Evolutionary conservation across 2,113 vertebrate species (phyloP).

Genomic region (Xiphophorus couchianus): DNA sequence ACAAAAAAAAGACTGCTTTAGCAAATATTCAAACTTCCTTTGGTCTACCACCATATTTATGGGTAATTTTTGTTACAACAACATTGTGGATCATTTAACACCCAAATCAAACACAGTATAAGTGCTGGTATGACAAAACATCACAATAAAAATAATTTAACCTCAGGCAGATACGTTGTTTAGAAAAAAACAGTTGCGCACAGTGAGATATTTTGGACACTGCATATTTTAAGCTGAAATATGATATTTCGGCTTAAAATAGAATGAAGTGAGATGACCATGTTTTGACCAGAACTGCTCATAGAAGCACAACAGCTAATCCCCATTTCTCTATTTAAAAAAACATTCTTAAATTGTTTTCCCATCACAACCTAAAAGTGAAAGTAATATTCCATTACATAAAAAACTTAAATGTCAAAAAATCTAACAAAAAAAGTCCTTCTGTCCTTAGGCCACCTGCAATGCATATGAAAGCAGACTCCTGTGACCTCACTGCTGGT

Average conservation of each 20-base stretch:
- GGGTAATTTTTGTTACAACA: not conserved
- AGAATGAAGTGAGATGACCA: not conserved
- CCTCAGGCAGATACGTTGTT: not conserved
- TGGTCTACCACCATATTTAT: not conserved
- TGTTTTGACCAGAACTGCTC: not conserved
- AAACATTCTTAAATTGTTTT: not conserved
- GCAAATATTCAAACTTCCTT: no score
- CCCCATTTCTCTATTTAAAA: not conserved
- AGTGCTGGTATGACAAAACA: not conserved
- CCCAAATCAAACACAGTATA: not conserved
- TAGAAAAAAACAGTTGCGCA: not conserved
- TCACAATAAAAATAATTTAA: not conserved
- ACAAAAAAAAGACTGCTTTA: no score
- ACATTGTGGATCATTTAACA: not conserved
- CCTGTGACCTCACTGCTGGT: slow-evolving; percentile 36
- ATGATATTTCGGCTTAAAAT: no score
- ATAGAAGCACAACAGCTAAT: not conserved
- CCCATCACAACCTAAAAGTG: no score
- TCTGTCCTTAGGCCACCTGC: slow-evolving; percentile 16
- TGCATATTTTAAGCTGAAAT: no score
- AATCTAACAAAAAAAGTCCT: slow-evolving; percentile 26
- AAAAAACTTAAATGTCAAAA: slow-evolving; percentile 28
- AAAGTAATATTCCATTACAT: not conserved
- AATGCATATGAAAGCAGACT: slow-evolving; percentile 16
- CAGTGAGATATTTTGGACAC: not conserved